Evolutionary conservation across 2,113 vertebrate species (phyloP).

Genomic region (Rhinolophus sinicus): DNA sequence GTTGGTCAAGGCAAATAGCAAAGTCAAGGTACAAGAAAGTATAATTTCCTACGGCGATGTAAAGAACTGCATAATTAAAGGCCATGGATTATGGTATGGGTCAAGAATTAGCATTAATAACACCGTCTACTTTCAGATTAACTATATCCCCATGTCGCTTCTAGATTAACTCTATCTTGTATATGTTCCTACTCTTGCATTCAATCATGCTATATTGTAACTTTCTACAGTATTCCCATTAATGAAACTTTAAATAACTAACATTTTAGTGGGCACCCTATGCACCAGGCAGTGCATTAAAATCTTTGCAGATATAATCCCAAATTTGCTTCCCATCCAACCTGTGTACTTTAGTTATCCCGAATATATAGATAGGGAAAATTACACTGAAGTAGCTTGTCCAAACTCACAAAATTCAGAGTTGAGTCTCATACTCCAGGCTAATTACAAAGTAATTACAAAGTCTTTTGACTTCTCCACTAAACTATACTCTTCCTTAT

Average conservation of each 20-base stretch:
- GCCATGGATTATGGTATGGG: background rate
- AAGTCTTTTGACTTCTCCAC: background rate
- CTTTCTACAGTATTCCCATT: background rate
- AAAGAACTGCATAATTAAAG: background rate
- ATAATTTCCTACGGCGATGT: background rate
- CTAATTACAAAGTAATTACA: background rate
- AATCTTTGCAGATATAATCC: background rate
- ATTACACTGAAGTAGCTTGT: background rate
- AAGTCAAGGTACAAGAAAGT: background rate
- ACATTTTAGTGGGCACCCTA: background rate
- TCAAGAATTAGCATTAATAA: background rate
- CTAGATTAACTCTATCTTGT: background rate
- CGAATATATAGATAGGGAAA: background rate
- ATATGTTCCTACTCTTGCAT: background rate
- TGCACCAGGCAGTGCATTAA: background rate
- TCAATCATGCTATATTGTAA: background rate
- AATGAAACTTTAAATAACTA: background rate
- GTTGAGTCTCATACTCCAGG: background rate
- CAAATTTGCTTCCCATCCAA: background rate
- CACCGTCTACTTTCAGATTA: background rate
- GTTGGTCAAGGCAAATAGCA: background rate
- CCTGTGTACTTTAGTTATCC: background rate
- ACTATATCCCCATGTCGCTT: background rate
- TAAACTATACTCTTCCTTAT: background rate
- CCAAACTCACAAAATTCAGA: background rate